A percentile compares a stretch with the other conserved stretches of the same genome.
Evolutionary conservation across 2,113 vertebrate genomes (phyloP).

Genomic region (Anas platyrhynchos): DNA sequence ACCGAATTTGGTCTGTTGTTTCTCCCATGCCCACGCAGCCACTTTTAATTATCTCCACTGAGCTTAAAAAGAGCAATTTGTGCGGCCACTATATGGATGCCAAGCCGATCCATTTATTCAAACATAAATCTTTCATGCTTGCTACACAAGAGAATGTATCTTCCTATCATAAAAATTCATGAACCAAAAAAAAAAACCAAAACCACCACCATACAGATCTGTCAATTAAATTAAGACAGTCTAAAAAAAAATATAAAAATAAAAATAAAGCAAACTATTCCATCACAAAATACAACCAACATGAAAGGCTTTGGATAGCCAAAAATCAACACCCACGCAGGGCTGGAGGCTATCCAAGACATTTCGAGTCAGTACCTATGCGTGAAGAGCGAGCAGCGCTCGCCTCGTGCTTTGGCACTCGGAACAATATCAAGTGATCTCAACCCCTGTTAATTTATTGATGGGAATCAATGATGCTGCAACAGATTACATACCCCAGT

Average conservation of each 20-base stretch:
- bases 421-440: fast-evolving
- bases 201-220: background rate
- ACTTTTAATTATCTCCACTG: background rate
- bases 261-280: background rate
- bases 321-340: background rate
- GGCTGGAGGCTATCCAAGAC: background rate
- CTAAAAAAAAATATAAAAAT: background rate
- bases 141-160: background rate
- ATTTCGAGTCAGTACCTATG: fast-evolving
- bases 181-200: background rate
- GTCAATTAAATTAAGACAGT: background rate
- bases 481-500: background rate
- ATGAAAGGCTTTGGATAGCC: background rate
- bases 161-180: background rate
- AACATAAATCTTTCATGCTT: background rate
- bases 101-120: background rate
- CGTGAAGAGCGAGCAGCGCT: fast-evolving
- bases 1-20: background rate
- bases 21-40: background rate
- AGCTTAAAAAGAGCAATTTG: background rate
- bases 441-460: background rate
- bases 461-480: background rate
- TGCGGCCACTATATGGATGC: background rate
- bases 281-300: background rate
- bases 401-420: background rate